These are phyloP conservation scores for Cephalopachus bancanus DNA, from an alignment of 2,797 vertebrate genomes.

Conservation along the genomic window DNA sequence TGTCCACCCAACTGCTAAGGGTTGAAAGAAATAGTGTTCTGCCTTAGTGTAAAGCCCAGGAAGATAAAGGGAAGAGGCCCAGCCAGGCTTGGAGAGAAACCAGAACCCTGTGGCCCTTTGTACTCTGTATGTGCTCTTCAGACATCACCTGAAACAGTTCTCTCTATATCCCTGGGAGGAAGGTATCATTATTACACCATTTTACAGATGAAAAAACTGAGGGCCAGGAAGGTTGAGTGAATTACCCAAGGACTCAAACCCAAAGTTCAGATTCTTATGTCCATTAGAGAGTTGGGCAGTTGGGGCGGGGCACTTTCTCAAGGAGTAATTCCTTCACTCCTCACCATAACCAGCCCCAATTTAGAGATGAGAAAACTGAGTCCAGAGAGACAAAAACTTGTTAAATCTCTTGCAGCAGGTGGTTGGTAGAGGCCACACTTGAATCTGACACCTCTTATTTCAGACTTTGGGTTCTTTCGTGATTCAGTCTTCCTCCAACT, in stretches of 20 bases:
- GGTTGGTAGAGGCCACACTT: neutral
- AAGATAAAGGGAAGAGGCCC: neutral
- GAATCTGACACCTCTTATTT: neutral
- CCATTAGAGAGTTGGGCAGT: neutral
- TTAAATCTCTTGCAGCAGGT: neutral
- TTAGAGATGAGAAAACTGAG: neutral
- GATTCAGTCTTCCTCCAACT: neutral
- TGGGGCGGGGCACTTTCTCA: neutral
- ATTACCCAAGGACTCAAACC: neutral
- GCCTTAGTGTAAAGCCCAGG: neutral
- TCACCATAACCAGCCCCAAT: neutral
- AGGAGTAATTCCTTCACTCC: neutral
- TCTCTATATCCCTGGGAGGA: neutral
- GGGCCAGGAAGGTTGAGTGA: neutral
- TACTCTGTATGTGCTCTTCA: neutral
- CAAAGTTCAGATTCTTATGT: neutral
- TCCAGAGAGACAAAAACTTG: neutral
- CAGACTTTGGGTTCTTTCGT: neutral
- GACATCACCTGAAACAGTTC: accelerated
- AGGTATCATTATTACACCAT: neutral
- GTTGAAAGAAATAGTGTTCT: neutral
- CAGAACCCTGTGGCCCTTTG: neutral
- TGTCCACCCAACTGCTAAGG: neutral
- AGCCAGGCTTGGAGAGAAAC: neutral
- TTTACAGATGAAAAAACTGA: neutral